Percentiles rank a stretch among this genome's conserved stretches.
phyloP scores from a whole-genome alignment of 2,888 invertebrate genomes.

The Apamea crenata region DNA sequence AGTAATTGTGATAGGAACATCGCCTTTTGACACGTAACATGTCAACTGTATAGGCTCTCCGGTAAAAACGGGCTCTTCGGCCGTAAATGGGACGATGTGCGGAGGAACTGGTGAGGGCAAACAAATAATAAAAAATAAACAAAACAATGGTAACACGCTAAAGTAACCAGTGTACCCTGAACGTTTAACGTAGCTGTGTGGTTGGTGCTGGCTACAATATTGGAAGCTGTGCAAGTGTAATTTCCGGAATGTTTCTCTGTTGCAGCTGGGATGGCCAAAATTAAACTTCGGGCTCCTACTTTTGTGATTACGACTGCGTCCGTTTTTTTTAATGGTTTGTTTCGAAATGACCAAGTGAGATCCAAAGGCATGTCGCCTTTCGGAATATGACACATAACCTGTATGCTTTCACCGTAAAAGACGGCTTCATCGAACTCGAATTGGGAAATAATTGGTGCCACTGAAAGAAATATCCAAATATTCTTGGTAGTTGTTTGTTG shows the following conservation, averaged over 20 bases:
- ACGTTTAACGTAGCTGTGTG: constrained; percentile 92
- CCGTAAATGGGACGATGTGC: constrained; percentile 91
- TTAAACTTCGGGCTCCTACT: constrained; percentile 91
- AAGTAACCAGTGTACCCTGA: constrained; percentile 90
- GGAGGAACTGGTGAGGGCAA: constrained; percentile 89
- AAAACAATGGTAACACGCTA: constrained; percentile 73
- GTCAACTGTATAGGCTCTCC: constrained; percentile 92
- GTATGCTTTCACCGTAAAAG: constrained; percentile 91
- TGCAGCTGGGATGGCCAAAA: constrained; percentile 92
- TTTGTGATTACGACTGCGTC: constrained; percentile 89
- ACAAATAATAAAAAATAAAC: constrained; percentile 72
- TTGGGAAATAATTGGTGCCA: constrained; percentile 91
- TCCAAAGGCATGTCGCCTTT: constrained; percentile 94
- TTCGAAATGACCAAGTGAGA: constrained; percentile 93
- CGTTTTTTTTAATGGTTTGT: constrained; percentile 84
- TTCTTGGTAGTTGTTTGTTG: constrained; percentile 46
- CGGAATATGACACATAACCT: constrained; percentile 90
- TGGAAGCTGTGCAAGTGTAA: constrained; percentile 94
- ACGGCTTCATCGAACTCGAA: constrained; percentile 90
- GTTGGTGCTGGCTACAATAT: constrained; percentile 92
- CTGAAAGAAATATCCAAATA: constrained; percentile 82
- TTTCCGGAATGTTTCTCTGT: constrained; percentile 93
- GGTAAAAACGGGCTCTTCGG: constrained; percentile 91
- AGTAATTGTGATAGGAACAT: constrained; percentile 92
- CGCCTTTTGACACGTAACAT: constrained; percentile 92